Evolutionary conservation across 2,797 vertebrate species (phyloP).

Genomic region (Siniperca obscura): DNA sequence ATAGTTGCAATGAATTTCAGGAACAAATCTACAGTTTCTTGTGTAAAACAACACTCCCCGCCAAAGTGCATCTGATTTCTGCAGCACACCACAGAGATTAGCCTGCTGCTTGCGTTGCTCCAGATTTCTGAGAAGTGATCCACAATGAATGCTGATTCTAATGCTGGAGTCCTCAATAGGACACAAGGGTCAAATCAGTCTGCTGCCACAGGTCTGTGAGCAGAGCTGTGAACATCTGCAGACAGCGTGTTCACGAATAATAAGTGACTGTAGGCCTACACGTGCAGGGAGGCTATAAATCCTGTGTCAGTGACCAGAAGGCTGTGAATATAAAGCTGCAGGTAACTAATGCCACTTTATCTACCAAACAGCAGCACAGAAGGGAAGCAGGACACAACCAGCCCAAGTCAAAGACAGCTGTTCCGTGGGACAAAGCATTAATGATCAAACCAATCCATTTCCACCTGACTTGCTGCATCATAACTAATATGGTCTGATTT

Average conservation of each 20-base stretch:
- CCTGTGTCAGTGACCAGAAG: neutral
- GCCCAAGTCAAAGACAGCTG: neutral
- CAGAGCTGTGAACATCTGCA: slow-evolving; percentile 1
- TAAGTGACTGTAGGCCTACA: no score
- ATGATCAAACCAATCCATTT: neutral
- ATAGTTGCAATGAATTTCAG: neutral
- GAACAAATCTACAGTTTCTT: neutral
- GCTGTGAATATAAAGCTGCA: neutral
- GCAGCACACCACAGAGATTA: neutral
- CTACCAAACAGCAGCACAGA: neutral
- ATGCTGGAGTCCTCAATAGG: neutral
- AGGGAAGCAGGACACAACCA: no score
- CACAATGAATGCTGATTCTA: neutral
- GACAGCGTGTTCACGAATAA: neutral
- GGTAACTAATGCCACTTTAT: neutral
- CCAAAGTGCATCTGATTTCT: neutral
- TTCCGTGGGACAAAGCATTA: neutral
- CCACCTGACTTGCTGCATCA: neutral
- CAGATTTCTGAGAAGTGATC: neutral
- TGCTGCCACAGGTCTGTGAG: neutral
- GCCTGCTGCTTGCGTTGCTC: neutral
- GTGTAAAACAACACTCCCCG: neutral
- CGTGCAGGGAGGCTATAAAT: neutral
- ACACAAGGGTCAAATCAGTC: neutral
- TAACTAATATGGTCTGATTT: neutral